These are phyloP conservation scores for Danaus plexippus DNA, from an alignment of 1,140 invertebrate species.

Conservation along the genomic window DNA sequence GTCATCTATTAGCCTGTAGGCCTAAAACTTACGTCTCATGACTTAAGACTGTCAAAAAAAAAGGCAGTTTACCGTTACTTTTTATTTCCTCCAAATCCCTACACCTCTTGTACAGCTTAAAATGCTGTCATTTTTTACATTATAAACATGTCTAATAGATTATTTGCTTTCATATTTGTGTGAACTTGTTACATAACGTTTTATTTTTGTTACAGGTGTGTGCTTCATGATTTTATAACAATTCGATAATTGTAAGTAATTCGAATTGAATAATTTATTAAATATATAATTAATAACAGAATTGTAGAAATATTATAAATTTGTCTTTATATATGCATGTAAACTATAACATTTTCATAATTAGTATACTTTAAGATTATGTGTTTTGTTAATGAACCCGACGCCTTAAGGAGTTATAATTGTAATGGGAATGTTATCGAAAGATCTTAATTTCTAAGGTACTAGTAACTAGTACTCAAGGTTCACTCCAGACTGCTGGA, in stretches of 20 bases:
- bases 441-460: too few relatives aligned
- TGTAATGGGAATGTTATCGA: too few relatives aligned
- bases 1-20: conserved; percentile 49
- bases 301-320: too few relatives aligned
- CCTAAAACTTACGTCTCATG: conserved; percentile 43
- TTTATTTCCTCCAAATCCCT: conserved; percentile 39
- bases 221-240: conserved; percentile 19
- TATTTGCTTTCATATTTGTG: too few relatives aligned
- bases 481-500: conserved; percentile 10
- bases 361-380: too few relatives aligned
- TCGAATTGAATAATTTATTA: conserved; percentile 5
- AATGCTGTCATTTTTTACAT: conserved; percentile 23
- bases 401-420: too few relatives aligned
- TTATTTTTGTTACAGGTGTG: conserved; percentile 53
- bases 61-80: conserved; percentile 48
- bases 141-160: too few relatives aligned
- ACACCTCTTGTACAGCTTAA: conserved; percentile 41
- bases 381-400: too few relatives aligned
- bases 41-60: conserved; percentile 54
- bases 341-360: too few relatives aligned
- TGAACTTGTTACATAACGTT: too few relatives aligned
- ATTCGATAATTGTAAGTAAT: conserved; percentile 12
- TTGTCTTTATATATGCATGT: too few relatives aligned
- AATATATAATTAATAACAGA: conserved; percentile 4
- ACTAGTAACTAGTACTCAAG: neutral